Conservation (phyloP, 1,140 invertebrate species). For the Galleria mellonella region DNA sequence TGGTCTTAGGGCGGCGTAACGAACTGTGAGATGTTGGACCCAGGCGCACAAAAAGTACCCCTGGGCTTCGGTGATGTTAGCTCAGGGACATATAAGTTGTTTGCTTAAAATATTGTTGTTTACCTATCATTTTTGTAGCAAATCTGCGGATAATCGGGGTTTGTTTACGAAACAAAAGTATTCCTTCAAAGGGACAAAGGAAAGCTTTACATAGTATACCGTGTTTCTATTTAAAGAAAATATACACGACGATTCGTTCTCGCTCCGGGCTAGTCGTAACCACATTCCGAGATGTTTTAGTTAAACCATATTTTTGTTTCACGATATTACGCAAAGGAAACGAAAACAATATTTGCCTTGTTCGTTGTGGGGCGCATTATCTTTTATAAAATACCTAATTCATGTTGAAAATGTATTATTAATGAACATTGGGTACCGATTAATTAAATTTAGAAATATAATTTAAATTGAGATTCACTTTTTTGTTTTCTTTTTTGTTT, state of each 20-base stretch:
- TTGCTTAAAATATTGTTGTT: slow-evolving; percentile 69
- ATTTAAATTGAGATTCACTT: too few species aligned
- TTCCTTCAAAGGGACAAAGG: slow-evolving; percentile 27
- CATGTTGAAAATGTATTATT: too few species aligned
- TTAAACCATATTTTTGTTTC: slow-evolving; percentile 5
- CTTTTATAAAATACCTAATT: too few species aligned
- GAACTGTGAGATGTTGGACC: slow-evolving; percentile 51
- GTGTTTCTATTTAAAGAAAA: slow-evolving; percentile 12
- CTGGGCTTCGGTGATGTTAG: slow-evolving; percentile 46
- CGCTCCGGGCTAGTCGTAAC: slow-evolving; percentile 4
- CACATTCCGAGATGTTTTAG: slow-evolving; percentile 7
- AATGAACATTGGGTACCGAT: too few species aligned
- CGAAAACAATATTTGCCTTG: neutral
- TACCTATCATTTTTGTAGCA: slow-evolving; percentile 63
- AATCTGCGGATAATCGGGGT: slow-evolving; percentile 54
- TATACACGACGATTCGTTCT: slow-evolving; percentile 7
- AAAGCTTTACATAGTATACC: slow-evolving; percentile 20
- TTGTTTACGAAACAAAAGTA: slow-evolving; percentile 31
- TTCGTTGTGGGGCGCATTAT: neutral
- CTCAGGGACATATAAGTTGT: slow-evolving; percentile 63
- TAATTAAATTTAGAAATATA: too few species aligned
- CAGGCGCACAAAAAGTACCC: slow-evolving; percentile 50
- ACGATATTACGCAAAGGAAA: neutral
- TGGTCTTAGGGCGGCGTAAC: slow-evolving; percentile 54
- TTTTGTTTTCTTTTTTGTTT: too few species aligned